phyloP scores from a whole-genome alignment of 2,797 vertebrate genomes.

The Mycteria americana region DNA sequence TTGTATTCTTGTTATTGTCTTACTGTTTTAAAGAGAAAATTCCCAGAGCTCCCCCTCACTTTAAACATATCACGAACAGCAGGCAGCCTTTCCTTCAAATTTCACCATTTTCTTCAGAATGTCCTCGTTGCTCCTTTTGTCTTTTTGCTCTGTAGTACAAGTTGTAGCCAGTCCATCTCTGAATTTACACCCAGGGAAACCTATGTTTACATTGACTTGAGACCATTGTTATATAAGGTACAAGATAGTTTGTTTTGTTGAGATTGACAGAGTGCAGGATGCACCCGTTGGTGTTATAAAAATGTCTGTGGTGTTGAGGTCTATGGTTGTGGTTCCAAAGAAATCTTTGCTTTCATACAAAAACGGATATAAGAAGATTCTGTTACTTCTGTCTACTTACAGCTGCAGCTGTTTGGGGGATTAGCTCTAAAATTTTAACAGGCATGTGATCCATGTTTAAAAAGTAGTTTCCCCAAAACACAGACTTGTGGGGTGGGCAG shows the following conservation, averaged over 20 bases:
- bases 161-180: not conserved
- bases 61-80: not conserved
- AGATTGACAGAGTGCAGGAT: not conserved
- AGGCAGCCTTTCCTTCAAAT: not conserved
- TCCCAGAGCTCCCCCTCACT: not conserved
- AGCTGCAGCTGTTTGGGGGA: not conserved
- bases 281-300: rapidly evolving
- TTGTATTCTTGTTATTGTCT: not conserved
- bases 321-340: not conserved
- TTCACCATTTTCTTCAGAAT: not conserved
- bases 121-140: not conserved
- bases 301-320: not conserved
- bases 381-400: not conserved
- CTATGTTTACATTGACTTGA: not conserved
- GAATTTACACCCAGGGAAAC: not conserved
- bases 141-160: not conserved
- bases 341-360: not conserved
- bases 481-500: not conserved
- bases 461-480: not conserved
- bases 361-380: not conserved
- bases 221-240: not conserved
- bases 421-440: not conserved
- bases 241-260: not conserved
- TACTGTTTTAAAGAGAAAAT: not conserved
- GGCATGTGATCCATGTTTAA: not conserved